phyloP scores from a whole-genome alignment of 2,888 invertebrate genomes.

The Noctua comes region DNA sequence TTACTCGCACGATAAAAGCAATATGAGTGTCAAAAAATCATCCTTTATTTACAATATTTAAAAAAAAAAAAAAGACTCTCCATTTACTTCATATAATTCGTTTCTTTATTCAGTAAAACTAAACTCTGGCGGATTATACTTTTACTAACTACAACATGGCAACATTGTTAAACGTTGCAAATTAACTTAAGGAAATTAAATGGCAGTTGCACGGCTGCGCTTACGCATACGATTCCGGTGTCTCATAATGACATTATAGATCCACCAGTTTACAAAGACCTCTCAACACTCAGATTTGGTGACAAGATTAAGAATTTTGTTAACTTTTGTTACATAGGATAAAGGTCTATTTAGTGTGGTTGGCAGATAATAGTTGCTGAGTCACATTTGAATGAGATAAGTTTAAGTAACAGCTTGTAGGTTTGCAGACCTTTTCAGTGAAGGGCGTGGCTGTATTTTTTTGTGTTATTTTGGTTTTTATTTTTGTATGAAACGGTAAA shows the following conservation, averaged over 20 bases:
- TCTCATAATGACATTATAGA: constrained; percentile 55
- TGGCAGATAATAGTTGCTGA: constrained; percentile 40
- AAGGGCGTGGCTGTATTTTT: constrained; percentile 19
- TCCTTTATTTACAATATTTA: background rate
- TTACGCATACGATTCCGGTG: constrained; percentile 47
- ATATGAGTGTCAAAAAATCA: background rate
- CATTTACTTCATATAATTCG: background rate
- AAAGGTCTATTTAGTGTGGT: constrained; percentile 38
- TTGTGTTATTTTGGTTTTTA: background rate
- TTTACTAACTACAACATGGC: background rate
- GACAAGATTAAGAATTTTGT: constrained; percentile 14
- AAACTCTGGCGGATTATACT: background rate
- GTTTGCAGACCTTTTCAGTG: constrained; percentile 19
- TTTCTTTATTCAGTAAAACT: background rate
- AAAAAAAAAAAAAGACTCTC: background rate
- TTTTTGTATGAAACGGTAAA: background rate
- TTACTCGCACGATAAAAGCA: background rate
- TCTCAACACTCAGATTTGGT: constrained; percentile 30
- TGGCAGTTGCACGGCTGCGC: constrained; percentile 57
- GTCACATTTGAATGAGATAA: constrained; percentile 50
- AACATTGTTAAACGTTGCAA: constrained; percentile 1
- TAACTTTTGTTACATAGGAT: constrained; percentile 27
- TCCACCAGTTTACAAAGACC: constrained; percentile 48
- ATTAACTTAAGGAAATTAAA: constrained; percentile 36
- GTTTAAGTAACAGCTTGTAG: constrained; percentile 47